Conservation (phyloP, 1,140 invertebrate species). For the Musca vetustissima region DNA sequence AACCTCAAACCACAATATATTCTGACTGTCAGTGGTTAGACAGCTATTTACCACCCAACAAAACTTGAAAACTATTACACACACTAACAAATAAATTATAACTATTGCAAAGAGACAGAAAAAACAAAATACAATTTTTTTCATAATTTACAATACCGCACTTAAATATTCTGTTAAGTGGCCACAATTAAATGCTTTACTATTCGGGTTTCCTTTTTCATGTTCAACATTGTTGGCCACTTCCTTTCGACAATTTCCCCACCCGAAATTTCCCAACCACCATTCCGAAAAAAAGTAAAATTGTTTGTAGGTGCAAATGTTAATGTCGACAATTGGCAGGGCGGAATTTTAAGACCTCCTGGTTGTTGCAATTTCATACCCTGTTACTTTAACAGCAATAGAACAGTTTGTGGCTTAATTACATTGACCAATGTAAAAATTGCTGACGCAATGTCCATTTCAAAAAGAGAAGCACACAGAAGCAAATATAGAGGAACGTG, state of each 20-base stretch:
- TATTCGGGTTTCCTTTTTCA: slow-evolving; percentile 1
- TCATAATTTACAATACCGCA: slow-evolving; percentile 15
- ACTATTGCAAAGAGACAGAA: not conserved
- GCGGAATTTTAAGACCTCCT: not conserved
- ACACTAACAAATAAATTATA: too few relatives aligned
- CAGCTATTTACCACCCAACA: too few relatives aligned
- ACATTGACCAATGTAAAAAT: slow-evolving; percentile 20
- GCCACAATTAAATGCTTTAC: slow-evolving; percentile 14
- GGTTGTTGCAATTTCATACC: not conserved
- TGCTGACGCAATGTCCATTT: slow-evolving; percentile 12
- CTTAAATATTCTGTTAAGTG: slow-evolving; percentile 17
- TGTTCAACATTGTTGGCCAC: not conserved
- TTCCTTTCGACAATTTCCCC: not conserved
- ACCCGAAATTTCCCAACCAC: too few relatives aligned
- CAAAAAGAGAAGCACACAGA: not conserved
- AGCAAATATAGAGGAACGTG: not conserved
- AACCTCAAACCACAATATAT: too few relatives aligned
- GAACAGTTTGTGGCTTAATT: slow-evolving; percentile 16
- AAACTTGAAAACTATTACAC: too few relatives aligned
- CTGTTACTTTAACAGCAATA: not conserved
- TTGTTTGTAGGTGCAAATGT: too few relatives aligned
- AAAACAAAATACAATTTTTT: not conserved
- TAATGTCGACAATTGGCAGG: too few relatives aligned
- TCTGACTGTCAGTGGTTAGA: too few relatives aligned
- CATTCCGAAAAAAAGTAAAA: too few relatives aligned